These are phyloP conservation scores for Pediacus dermestoides DNA, from an alignment of 2,888 invertebrate genomes.

Conservation along the genomic window DNA sequence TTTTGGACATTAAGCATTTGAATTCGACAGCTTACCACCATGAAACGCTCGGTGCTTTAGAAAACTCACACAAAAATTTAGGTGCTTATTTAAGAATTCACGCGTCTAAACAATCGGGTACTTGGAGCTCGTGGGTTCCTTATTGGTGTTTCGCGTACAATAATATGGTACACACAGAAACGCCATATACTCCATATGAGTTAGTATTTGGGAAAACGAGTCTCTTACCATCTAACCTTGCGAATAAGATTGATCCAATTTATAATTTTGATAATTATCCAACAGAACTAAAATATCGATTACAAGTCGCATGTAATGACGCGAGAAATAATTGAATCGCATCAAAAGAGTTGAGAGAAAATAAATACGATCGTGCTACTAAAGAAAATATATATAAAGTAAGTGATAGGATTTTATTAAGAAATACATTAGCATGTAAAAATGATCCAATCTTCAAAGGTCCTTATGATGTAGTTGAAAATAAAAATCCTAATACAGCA, in stretches of 20 bases:
- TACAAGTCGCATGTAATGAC: slow-evolving; percentile 13
- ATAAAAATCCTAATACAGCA: too few relatives aligned
- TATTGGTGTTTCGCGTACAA: slow-evolving; percentile 14
- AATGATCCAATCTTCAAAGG: too few relatives aligned
- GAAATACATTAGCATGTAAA: too few relatives aligned
- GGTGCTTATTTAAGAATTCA: slow-evolving; percentile 15
- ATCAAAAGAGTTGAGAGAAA: slow-evolving; percentile 10
- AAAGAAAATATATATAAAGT: too few relatives aligned
- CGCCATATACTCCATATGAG: slow-evolving; percentile 7
- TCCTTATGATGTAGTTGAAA: too few relatives aligned
- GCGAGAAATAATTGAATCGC: slow-evolving; percentile 13
- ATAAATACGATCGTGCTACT: too few relatives aligned
- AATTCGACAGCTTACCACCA: slow-evolving; percentile 16
- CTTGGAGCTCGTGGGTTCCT: slow-evolving; percentile 11
- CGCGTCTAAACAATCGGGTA: slow-evolving; percentile 7
- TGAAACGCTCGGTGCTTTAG: slow-evolving; percentile 15
- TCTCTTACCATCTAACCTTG: slow-evolving; percentile 7
- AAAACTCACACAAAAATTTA: slow-evolving; percentile 21
- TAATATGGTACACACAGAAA: slow-evolving; percentile 10
- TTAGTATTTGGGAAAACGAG: slow-evolving; percentile 9
- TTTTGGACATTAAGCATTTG: slow-evolving; percentile 14
- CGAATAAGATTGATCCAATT: slow-evolving; percentile 9
- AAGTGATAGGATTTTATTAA: too few relatives aligned
- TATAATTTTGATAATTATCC: slow-evolving; percentile 18
- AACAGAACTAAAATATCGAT: slow-evolving; percentile 12